These are phyloP conservation scores for Dendronephthya gigantea DNA, from an alignment of 64 coral and sea anemone species.

Conservation along the genomic window DNA sequence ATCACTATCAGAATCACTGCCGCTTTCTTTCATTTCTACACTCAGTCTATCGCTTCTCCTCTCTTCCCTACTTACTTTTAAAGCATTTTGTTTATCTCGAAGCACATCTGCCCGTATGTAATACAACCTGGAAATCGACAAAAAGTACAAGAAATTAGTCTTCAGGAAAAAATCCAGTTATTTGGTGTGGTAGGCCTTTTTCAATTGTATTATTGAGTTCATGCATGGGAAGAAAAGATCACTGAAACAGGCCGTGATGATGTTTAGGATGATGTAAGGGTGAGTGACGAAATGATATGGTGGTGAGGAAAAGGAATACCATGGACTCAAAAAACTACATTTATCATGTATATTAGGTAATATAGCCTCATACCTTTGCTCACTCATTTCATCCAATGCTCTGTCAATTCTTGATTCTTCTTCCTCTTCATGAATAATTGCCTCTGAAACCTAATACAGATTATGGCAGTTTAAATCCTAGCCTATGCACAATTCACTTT, in stretches of 20 bases:
- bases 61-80: background rate
- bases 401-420: slow-evolving; percentile 3
- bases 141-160: no score
- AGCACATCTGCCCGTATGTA: background rate
- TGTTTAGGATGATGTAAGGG: no score
- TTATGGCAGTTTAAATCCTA: background rate
- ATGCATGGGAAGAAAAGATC: no score
- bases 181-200: no score
- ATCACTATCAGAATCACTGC: background rate
- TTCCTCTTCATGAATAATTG: slow-evolving; percentile 12
- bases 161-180: no score
- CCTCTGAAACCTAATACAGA: background rate
- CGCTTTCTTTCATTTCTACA: background rate
- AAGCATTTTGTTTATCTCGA: slow-evolving; percentile 5
- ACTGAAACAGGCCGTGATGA: no score
- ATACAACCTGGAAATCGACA: background rate
- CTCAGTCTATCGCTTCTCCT: background rate
- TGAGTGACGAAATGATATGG: no score
- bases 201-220: no score
- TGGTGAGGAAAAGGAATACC: background rate
- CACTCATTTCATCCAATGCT: slow-evolving; percentile 5
- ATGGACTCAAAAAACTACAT: background rate
- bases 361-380: slow-evolving; percentile 13
- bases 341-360: background rate
- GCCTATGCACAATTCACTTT: no score